Percentiles rank a stretch among this genome's conserved stretches.
Evolutionary conservation across 2,888 invertebrate genomes (phyloP).

Genomic region (Morpho helenor): DNA sequence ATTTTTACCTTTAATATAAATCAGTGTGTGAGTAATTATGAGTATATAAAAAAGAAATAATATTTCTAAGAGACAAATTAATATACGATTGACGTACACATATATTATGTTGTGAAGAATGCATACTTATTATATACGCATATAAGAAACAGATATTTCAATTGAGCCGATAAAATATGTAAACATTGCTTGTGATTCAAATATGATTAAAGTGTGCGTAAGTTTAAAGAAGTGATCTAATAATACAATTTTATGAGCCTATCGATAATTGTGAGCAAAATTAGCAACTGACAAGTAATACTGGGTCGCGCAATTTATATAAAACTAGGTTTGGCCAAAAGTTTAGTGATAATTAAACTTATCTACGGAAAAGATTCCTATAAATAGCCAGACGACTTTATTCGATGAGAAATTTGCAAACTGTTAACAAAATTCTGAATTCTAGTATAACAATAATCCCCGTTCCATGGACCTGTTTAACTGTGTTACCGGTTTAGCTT

Average conservation of each 20-base stretch:
- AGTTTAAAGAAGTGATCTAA: constrained; percentile 11
- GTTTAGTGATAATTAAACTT: not conserved
- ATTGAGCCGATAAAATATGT: constrained; percentile 18
- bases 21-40: constrained; percentile 1
- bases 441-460: too few species aligned
- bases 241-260: constrained; percentile 21
- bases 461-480: too few species aligned
- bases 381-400: too few species aligned
- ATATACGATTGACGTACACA: too few species aligned
- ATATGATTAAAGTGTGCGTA: constrained; percentile 24
- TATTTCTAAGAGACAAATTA: too few species aligned
- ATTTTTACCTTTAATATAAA: constrained; percentile 1
- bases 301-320: constrained; percentile 47
- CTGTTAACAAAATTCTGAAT: too few species aligned
- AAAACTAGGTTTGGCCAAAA: not conserved
- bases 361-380: too few species aligned
- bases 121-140: not conserved
- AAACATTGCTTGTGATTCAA: constrained; percentile 26
- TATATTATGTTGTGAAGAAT: too few species aligned
- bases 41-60: too few species aligned
- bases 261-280: constrained; percentile 27
- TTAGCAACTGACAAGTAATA: constrained; percentile 49
- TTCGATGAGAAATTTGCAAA: too few species aligned
- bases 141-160: constrained; percentile 16
- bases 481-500: too few species aligned